Evolutionary conservation across 2,797 vertebrate genomes (phyloP).

Genomic region (Martes flavigula): DNA sequence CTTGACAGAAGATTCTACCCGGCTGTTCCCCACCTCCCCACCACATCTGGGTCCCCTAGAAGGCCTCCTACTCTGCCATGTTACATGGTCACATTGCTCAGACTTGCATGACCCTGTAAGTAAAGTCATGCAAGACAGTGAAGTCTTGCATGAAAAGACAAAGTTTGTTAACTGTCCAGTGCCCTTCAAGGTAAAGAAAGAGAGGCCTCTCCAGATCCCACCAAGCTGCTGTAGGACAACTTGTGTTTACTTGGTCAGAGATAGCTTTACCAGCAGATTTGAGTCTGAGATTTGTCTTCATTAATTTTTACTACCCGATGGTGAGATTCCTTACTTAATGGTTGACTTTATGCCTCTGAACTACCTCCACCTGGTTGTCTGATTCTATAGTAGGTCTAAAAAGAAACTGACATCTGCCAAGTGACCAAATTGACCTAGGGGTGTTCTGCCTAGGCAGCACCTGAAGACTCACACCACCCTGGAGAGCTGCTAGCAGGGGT

Average conservation of each 20-base stretch:
- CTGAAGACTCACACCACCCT: not conserved
- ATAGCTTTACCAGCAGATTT: not conserved
- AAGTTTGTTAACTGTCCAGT: not conserved
- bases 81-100: not conserved
- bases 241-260: not conserved
- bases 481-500: not conserved
- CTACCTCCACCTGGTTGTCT: not conserved
- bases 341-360: not conserved
- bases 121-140: too few relatives aligned
- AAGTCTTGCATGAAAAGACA: too few relatives aligned
- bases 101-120: not conserved
- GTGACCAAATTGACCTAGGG: not conserved
- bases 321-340: not conserved
- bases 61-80: not conserved
- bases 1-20: not conserved
- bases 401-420: not conserved
- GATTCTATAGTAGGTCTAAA: not conserved
- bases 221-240: not conserved
- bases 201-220: not conserved
- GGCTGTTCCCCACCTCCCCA: not conserved
- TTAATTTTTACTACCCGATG: not conserved
- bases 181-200: not conserved
- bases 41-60: not conserved
- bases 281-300: not conserved
- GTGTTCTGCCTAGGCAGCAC: not conserved